Base-by-base conservation (phyloP, 2,888 invertebrate genomes). In the Tuta absoluta region DNA sequence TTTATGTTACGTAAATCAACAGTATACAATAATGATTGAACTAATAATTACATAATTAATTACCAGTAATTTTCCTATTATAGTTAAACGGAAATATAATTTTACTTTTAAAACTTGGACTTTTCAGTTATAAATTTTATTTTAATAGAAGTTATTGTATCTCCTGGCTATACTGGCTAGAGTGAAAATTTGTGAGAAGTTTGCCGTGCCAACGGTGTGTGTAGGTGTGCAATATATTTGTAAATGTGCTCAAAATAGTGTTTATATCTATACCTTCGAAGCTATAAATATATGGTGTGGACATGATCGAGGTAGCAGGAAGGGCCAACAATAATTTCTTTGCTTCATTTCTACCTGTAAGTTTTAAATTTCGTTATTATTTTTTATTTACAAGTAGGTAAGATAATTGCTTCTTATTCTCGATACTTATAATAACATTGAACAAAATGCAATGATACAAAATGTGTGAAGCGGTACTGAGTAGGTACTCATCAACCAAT, bases 281-380 rank as follows among this genome's bases (percentile, higher is more conserved):
- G 21, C n/a, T 62, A 62, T 62, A 67, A 24, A 53, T 69, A 75
- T 74, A 80, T 73, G 72, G 85, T 86, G 86, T 86, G 71, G 85
- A 86, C 65, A 80, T 86, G 78, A 68, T 87, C 33, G 84, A 85
- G 72, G 77, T 85, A n/a, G 79, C 79, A 41, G 81, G 81, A 72
- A 80, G 83, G 69, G 78, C 78, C 19, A 84, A 84, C 72, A 89
- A 88, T 77, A 84, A 85, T 71, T 91, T 82, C 73, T 91, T 91
- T 71, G 80, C 80, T 67, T 84, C 90, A 4, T 91, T 91, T 73
- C 76, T 91, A 71, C 91, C 91, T 73, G 91, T 91, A 82, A 91
- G 91, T 89, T 67, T 45, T 63, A 14, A 14, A 17, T 49, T 28
- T 19, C 37, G 5, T 51, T n/a, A 17, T 14, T 17, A 7, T 14